Evolutionary conservation across 2,888 invertebrate species (phyloP).

Genomic region (Gari tellinella): DNA sequence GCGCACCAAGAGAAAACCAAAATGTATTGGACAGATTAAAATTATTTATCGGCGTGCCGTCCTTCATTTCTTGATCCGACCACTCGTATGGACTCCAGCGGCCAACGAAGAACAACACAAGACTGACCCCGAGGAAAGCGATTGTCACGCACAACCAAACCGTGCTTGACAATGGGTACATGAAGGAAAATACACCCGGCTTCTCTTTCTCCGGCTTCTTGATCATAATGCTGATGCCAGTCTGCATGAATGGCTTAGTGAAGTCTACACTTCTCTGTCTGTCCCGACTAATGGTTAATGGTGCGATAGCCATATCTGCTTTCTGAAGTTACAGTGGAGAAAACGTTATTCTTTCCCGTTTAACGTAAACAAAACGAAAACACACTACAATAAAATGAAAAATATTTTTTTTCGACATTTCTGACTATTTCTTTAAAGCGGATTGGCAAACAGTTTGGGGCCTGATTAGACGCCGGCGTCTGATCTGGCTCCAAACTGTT

Average conservation of each 20-base stretch:
- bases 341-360: too few relatives aligned
- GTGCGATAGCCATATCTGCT: conserved; percentile 97
- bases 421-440: too few relatives aligned
- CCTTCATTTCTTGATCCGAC: conserved; percentile 84
- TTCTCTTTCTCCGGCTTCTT: conserved; percentile 97
- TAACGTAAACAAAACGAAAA: too few relatives aligned
- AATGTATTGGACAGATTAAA: conserved; percentile 98
- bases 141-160: conserved; percentile 95
- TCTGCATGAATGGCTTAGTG: conserved; percentile 98
- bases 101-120: conserved; percentile 98
- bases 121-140: conserved; percentile 97
- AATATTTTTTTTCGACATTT: too few relatives aligned
- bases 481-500: too few relatives aligned
- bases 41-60: conserved; percentile 71
- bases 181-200: conserved; percentile 98
- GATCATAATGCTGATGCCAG: conserved; percentile 97
- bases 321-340: conserved; percentile 87
- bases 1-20: conserved; percentile 98
- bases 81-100: conserved; percentile 99
- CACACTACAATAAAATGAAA: too few relatives aligned
- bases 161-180: conserved; percentile 94
- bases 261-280: conserved; percentile 98
- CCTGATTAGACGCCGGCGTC: too few relatives aligned
- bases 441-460: too few relatives aligned
- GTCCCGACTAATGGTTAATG: conserved; percentile 96